Conservation (phyloP, 1,140 invertebrate genomes). For the Lasioglossum albipes region DNA sequence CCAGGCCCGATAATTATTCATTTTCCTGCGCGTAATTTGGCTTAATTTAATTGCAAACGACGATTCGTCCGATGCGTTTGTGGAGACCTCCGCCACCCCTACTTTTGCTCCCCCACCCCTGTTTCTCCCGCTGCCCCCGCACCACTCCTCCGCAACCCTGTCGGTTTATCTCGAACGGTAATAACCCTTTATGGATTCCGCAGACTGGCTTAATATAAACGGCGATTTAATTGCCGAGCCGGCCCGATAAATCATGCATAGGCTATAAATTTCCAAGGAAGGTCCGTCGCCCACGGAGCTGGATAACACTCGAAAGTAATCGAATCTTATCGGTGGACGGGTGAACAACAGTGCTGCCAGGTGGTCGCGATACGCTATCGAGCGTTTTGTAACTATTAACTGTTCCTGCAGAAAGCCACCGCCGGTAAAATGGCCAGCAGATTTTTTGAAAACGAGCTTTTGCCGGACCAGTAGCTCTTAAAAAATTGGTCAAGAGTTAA, state of each 20-base stretch:
- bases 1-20: constrained; percentile 57
- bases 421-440: background rate
- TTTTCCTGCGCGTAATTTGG: constrained; percentile 65
- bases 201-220: constrained; percentile 69
- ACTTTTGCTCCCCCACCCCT: too few species aligned
- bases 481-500: too few species aligned
- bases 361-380: background rate
- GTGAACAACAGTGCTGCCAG: background rate
- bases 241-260: constrained; percentile 63
- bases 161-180: constrained; percentile 47
- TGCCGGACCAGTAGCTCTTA: too few species aligned
- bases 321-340: constrained; percentile 15
- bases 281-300: background rate
- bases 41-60: constrained; percentile 72
- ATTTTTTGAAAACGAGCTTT: background rate
- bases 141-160: constrained; percentile 29
- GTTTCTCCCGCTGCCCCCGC: too few species aligned
- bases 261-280: constrained; percentile 45
- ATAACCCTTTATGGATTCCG: constrained; percentile 68
- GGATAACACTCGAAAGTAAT: background rate
- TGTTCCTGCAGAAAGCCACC: background rate
- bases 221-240: constrained; percentile 65
- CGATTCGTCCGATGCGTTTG: constrained; percentile 37
- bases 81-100: background rate
- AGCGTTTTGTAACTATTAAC: background rate